These are phyloP conservation scores for Volucella bombylans DNA, from an alignment of 2,888 invertebrate species.

Conservation along the genomic window DNA sequence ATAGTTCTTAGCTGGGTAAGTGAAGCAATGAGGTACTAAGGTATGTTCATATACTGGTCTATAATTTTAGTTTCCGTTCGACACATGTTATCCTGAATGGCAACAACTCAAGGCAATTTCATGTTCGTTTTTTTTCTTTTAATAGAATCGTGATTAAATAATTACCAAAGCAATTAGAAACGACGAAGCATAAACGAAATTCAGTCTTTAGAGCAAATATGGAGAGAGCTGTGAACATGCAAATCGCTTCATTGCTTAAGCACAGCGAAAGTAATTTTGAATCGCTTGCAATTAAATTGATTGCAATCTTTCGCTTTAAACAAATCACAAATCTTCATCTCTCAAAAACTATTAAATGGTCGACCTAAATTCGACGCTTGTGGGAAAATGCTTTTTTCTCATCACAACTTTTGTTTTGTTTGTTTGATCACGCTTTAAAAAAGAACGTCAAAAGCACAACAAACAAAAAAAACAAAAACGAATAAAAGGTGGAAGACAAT, in stretches of 20 bases:
- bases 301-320: too few relatives aligned
- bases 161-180: constrained; percentile 21
- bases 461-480: not conserved
- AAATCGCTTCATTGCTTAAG: constrained; percentile 15
- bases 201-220: not conserved
- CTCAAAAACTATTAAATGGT: not conserved
- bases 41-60: too few relatives aligned
- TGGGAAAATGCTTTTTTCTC: not conserved
- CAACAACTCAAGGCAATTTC: too few relatives aligned
- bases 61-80: too few relatives aligned
- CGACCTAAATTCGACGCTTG: not conserved
- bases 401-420: not conserved
- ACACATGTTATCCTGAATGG: too few relatives aligned
- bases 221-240: constrained; percentile 26
- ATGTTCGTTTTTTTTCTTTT: too few relatives aligned
- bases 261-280: constrained; percentile 33
- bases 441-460: not conserved
- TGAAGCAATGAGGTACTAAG: too few relatives aligned
- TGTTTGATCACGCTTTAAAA: not conserved
- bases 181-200: constrained; percentile 14
- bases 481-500: not conserved
- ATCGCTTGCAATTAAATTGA: not conserved
- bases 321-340: too few relatives aligned
- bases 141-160: not conserved
- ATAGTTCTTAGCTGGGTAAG: too few relatives aligned